Base-by-base conservation (phyloP, 2,113 vertebrate species). In the Tretioscincus oriximinensis region DNA sequence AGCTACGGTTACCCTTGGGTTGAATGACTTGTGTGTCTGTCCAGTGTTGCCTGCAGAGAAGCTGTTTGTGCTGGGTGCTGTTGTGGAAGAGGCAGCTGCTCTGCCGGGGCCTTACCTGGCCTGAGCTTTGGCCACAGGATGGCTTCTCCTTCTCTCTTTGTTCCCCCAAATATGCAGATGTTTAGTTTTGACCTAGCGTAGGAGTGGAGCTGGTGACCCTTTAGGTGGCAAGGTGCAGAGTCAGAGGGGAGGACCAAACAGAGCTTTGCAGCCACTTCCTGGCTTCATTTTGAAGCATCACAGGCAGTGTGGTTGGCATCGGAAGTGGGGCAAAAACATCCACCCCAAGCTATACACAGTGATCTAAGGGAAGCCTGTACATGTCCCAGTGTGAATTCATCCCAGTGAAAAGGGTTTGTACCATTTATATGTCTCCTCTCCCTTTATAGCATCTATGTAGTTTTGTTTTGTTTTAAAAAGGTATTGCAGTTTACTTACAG, bases 291-390 rank as follows among this genome's bases (percentile, higher is more conserved):
- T 10, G 78, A 84, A 74, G 82, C 77, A 67, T 76, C 81, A 41
- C 35, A 79, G 88, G 63, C 82, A 10, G 24, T 64, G 89, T 83
- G 84, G 81, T 87, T 81, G 81, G 76, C 78, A 70, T 9, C 79
- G 58, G 45, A 68, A 29, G 68, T 65, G 47, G 8, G 49, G 61
- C 10, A 4, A 18, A n/a, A 20, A 26, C 64, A 35, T 24, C 54
- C 61, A 41, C 35, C 35, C 61, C 22, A 47, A 74, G 63, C 26
- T 24, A 3, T 60, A 35, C 61, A 45, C 31, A 75, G 77, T 67
- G 21, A 72, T 80, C 84, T 73, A 45, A 45, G 83, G 58, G 85
- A 84, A 82, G 84, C 73, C 86, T 49, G 22, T 67, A 68, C 84
- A 74, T 80, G 85, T 82, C 85, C 88, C 80, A 16, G 21, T 63